A percentile compares a stretch with the other conserved stretches of the same genome.
Conservation (phyloP, 2,797 vertebrate species). For the Epinephelus coioides region DNA sequence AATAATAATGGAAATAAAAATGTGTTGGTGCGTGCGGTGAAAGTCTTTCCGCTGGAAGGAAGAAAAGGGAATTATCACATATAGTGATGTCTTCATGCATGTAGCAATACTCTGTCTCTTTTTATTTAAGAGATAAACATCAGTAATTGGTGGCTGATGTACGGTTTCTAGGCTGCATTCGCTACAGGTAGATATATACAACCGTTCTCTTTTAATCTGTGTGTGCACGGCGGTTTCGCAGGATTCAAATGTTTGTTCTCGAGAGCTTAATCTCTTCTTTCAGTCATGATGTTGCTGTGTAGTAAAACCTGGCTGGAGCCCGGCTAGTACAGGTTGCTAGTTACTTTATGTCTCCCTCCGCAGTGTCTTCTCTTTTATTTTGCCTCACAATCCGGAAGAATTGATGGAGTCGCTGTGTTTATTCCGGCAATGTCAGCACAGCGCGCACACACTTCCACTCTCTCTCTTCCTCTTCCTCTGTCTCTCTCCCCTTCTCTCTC, state of each 20-base stretch:
- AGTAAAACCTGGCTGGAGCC: conserved; percentile 60
- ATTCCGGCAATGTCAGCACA: conserved; percentile 80
- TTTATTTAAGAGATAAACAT: conserved; percentile 83
- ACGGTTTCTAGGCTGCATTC: conserved; percentile 56
- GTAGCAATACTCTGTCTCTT: conserved; percentile 76
- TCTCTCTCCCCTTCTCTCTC: conserved; percentile 58
- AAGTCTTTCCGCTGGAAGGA: conserved; percentile 75
- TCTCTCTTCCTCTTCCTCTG: conserved; percentile 29
- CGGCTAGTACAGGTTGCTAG: conserved; percentile 53
- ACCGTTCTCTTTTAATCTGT: conserved; percentile 57
- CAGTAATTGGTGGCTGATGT: conserved; percentile 79
- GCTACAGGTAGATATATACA: conserved; percentile 69
- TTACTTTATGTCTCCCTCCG: conserved; percentile 69
- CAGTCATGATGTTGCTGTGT: conserved; percentile 40
- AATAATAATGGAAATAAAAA: conserved; percentile 82
- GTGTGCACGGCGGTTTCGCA: conserved; percentile 42
- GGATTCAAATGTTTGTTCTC: conserved; percentile 66
- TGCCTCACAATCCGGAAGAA: conserved; percentile 74
- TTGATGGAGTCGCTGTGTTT: conserved; percentile 81
- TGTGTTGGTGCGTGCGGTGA: conserved; percentile 53
- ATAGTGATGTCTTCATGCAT: conserved; percentile 74
- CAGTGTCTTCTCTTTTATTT: conserved; percentile 67
- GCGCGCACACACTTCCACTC: conserved; percentile 46
- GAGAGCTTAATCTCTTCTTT: conserved; percentile 63
- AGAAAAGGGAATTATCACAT: conserved; percentile 76